Percentiles rank a stretch among this genome's conserved stretches.
These are phyloP conservation scores for Athalia circularis DNA, from an alignment of 2,888 invertebrate species.

Conservation along the genomic window DNA sequence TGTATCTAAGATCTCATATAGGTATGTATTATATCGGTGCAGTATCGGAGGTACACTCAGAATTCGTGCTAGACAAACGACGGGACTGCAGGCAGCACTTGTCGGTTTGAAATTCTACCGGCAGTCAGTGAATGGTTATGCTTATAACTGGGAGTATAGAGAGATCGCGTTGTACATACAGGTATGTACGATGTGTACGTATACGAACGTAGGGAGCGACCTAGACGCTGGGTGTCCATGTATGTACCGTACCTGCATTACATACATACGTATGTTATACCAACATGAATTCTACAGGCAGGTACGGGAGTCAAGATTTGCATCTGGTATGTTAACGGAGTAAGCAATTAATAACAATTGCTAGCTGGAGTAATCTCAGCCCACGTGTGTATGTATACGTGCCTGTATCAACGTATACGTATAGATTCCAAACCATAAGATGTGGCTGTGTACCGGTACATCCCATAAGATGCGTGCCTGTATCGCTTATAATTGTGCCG, in stretches of 20 bases:
- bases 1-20: no score
- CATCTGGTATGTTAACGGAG: conserved; percentile 46
- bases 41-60: not conserved
- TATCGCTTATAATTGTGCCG: no score
- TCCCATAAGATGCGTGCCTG: no score
- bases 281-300: not conserved
- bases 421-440: no score
- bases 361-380: conserved; percentile 41
- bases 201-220: no score
- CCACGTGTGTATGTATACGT: conserved; percentile 17
- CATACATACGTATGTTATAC: not conserved
- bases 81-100: not conserved
- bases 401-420: not conserved
- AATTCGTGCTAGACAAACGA: not conserved
- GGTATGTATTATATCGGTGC: not conserved
- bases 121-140: not conserved
- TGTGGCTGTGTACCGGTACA: no score
- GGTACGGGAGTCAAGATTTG: conserved; percentile 41
- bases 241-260: not conserved
- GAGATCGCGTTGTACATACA: not conserved
- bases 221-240: not conserved
- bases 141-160: not conserved
- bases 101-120: conserved; percentile 14
- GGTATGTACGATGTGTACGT: not conserved
- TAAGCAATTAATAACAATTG: conserved; percentile 46